These are phyloP conservation scores for Limnephilus auricula DNA, from an alignment of 2,888 invertebrate species.

Conservation along the genomic window DNA sequence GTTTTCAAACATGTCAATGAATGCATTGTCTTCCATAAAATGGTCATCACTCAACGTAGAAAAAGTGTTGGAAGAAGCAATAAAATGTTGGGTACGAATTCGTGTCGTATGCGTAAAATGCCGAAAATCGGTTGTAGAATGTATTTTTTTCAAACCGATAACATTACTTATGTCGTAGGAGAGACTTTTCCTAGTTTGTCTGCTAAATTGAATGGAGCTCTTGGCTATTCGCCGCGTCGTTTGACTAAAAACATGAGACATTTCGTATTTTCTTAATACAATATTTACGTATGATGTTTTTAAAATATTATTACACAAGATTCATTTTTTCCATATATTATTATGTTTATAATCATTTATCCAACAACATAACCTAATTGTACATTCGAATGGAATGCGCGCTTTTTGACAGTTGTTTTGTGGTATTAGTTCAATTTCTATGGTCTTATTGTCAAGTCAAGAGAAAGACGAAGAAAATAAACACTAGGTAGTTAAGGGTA, in stretches of 20 bases:
- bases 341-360: neutral
- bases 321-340: neutral
- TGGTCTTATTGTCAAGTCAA: neutral
- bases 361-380: conserved; percentile 14
- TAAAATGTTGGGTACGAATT: neutral
- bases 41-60: conserved; percentile 22
- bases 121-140: neutral
- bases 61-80: neutral
- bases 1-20: neutral
- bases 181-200: neutral
- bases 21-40: conserved; percentile 23
- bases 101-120: neutral
- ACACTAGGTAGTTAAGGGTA: neutral
- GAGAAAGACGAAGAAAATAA: neutral
- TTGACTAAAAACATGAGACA: conserved; percentile 40
- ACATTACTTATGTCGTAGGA: neutral
- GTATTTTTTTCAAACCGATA: neutral
- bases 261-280: neutral
- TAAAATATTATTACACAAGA: neutral
- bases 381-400: conserved; percentile 30
- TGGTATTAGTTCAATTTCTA: neutral
- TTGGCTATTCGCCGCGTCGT: conserved; percentile 37
- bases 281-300: neutral
- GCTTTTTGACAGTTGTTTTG: conserved; percentile 12
- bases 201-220: neutral